phyloP scores from a whole-genome alignment of 2,113 vertebrate genomes.

The Maccullochella peelii region DNA sequence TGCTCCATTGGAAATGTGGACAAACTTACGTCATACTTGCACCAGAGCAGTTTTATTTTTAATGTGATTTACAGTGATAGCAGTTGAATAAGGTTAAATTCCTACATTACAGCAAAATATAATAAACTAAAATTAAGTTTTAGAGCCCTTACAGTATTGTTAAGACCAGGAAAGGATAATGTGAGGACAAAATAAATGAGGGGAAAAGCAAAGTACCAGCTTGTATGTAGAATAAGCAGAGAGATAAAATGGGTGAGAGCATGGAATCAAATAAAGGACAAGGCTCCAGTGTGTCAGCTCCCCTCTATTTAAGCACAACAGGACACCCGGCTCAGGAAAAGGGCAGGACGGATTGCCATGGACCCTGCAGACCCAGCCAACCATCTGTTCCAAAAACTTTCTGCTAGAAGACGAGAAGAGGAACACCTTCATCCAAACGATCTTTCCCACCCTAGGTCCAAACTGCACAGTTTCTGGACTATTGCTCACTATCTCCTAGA shows the following conservation, averaged over 20 bases:
- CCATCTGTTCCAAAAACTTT: slow-evolving; percentile 29
- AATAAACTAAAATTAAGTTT: background rate
- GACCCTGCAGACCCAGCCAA: slow-evolving; percentile 27
- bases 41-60: background rate
- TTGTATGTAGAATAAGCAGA: background rate
- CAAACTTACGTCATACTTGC: slow-evolving; percentile 5
- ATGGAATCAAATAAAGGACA: slow-evolving; percentile 14
- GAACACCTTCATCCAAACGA: background rate
- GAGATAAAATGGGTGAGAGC: background rate
- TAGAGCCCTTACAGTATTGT: background rate
- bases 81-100: background rate
- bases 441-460: background rate
- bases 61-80: background rate
- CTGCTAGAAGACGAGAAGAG: background rate
- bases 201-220: background rate
- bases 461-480: background rate
- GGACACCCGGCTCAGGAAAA: slow-evolving; percentile 23
- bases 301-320: slow-evolving; percentile 14
- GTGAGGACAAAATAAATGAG: background rate
- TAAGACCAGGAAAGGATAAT: background rate
- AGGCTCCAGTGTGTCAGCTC: slow-evolving; percentile 13
- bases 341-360: slow-evolving; percentile 25
- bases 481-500: too few species aligned
- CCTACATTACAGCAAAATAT: background rate
- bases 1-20: slow-evolving; percentile 15